Evolutionary conservation across 2,888 invertebrate species (phyloP), one percentile per base, ranked within the genome.

Genomic region (Scaptomyza caliginosa): DNA sequence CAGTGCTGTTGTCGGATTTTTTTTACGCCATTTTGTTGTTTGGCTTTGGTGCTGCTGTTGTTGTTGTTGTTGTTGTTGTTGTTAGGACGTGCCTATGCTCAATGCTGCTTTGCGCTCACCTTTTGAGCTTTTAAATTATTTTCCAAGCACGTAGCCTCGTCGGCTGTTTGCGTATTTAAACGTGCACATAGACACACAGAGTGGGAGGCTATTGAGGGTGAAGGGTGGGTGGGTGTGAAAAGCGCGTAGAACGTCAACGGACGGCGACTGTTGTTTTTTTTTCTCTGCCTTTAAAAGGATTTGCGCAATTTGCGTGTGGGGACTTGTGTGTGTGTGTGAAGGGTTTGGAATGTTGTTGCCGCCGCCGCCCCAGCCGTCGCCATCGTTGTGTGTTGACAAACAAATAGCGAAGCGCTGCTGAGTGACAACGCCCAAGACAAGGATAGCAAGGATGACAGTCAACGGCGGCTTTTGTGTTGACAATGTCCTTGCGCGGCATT

Each of bases 41-140:
- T 45, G 43, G 26, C 16, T n/a, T n/a, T n/a, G n/a, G 39, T 11
- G 19, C 19, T n/a, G n/a, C n/a, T n/a, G 76, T 65, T 67, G 46
- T 19, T 32, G 43, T 10, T 48, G 51, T 32, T 64, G 60, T 28
- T 42, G 54, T 52, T 57, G 32, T 32, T 16, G 54, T 34, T 60
- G 32, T 24, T 38, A 34, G 34, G 26, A 87, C 86, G 86, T 82
- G 88, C 86, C 86, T 82, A 87, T 79, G 72, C 82, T 64, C 86
- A 34, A 34, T 34, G 34, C 16, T 30, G n/a, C 21, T n/a, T 28
- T 28, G 72, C 50, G 70, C 88, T 86, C 89, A 89, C 85, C 88
- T 87, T 86, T 87, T 89, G 88, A 88, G 89, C 89, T 87, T 89
- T 88, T 88, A 88, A 89, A 88, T 88, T 86, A 88, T 89, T 88